phyloP scores from a whole-genome alignment of 2,113 vertebrate species.

The Grallaria varia region DNA sequence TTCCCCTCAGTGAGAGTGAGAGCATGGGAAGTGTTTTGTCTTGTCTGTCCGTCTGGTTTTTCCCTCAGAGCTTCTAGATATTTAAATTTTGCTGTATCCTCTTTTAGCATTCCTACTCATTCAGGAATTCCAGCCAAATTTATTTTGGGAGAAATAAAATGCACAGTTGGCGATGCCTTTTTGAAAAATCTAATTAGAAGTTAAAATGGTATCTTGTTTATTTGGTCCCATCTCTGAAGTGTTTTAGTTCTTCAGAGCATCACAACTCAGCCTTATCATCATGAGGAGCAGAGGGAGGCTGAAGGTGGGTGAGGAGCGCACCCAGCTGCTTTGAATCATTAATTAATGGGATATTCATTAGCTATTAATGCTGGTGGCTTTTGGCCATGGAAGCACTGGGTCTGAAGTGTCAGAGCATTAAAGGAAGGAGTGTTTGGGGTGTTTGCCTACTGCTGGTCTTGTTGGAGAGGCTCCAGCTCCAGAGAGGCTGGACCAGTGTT shows the following conservation, averaged over 20 bases:
- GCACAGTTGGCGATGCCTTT: not conserved
- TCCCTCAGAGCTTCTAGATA: not conserved
- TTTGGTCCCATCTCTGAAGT: not conserved
- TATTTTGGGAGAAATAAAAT: not conserved
- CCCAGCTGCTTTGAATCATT: not conserved
- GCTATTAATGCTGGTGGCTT: not conserved
- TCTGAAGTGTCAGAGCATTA: not conserved
- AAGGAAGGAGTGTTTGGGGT: no score
- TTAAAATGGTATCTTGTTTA: not conserved
- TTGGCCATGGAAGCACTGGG: not conserved
- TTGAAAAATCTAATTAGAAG: not conserved
- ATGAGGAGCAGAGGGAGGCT: not conserved
- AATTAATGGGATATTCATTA: not conserved
- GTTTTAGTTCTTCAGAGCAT: not conserved
- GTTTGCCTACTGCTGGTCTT: not conserved
- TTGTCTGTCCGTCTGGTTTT: not conserved
- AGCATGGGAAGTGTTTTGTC: not conserved
- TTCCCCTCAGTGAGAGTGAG: not conserved
- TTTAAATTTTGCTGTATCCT: not conserved
- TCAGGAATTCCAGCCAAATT: not conserved
- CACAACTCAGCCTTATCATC: not conserved
- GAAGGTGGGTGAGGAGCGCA: not conserved
- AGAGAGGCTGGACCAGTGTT: not conserved
- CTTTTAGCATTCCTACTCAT: not conserved
- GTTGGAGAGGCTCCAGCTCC: not conserved